These are phyloP conservation scores for Hipparchia sbordonii DNA, from an alignment of 2,888 invertebrate species.

Conservation along the genomic window DNA sequence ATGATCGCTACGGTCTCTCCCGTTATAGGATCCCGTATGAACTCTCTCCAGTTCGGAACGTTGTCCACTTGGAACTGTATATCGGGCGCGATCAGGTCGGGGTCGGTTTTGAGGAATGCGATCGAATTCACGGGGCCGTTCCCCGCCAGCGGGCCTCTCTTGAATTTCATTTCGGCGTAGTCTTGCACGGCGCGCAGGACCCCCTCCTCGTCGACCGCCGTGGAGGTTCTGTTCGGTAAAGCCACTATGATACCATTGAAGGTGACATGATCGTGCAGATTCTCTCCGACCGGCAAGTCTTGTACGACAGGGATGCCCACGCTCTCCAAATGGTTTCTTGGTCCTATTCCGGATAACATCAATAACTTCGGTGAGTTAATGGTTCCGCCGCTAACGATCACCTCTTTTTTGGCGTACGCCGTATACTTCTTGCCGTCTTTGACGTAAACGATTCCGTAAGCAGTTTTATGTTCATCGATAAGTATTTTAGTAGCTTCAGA, in stretches of 20 bases:
- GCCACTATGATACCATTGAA: constrained; percentile 76
- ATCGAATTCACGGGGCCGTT: constrained; percentile 81
- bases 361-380: constrained; percentile 64
- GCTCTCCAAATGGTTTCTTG: constrained; percentile 54
- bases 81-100: constrained; percentile 80
- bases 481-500: constrained; percentile 81
- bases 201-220: constrained; percentile 62
- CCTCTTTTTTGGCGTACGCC: constrained; percentile 62
- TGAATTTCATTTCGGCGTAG: constrained; percentile 58
- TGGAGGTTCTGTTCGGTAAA: constrained; percentile 76
- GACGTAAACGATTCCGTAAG: constrained; percentile 59
- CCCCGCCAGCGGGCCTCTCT: constrained; percentile 75
- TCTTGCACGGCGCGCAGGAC: constrained; percentile 63
- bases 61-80: constrained; percentile 84
- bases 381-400: constrained; percentile 61
- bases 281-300: constrained; percentile 65
- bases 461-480: constrained; percentile 70
- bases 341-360: constrained; percentile 69
- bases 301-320: constrained; percentile 53
- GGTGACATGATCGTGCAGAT: constrained; percentile 68
- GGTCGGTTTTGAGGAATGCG: constrained; percentile 80
- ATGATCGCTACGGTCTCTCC: constrained; percentile 60
- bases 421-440: constrained; percentile 46
- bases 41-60: constrained; percentile 71
- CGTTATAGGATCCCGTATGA: constrained; percentile 74